Evolutionary conservation across 2,797 vertebrate genomes (phyloP), one percentile per base, ranked within the genome.

Genomic region (Sebastes cheni): DNA sequence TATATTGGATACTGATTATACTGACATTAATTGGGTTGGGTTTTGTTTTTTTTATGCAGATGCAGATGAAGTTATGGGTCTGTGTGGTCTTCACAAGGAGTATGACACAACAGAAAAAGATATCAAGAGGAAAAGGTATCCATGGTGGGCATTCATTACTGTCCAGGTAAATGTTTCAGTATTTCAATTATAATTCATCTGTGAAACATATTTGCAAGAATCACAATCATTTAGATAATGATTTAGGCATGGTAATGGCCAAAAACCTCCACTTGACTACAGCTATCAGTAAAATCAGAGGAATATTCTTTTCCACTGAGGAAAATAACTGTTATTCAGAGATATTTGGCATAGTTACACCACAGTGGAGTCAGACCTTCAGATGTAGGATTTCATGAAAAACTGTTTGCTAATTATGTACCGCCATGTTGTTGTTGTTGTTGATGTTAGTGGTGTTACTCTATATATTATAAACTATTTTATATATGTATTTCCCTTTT

Each of bases 21-120:
- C 6, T 25, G 23, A 42, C 46, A 73, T 61, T 61, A 0, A 22
- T 0, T 25, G 61, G n/a, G 3, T 66, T 74, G 0, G 18, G 8
- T 77, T 39, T 23, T 42, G 2, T 12, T 39, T 58, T 76, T 61
- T 64, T 22, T 20, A 18, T 83, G 29, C 87, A 95, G 94, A 94
- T 90, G 92, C 92, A 67, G 42, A 39, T 0, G 79, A 89, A 0
- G 91, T 95, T 4, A 9, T 36, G 4, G 91, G 87, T 59, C 36
- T 89, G 4, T 95, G 94, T 80, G 94, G 94, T 61, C 92, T 94
- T 80, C 70, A 93, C 78, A 83, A 5, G 39, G 59, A 42, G 0
- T 76, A 81, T 67, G 29, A 27, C 14, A 1, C 0, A 2, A 1
- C 0, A 0, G 0, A 2, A 0, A 10, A 1, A 12, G 4, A 9